Base-by-base conservation (phyloP, 2,113 vertebrate genomes). In the Nothoprocta perdicaria region DNA sequence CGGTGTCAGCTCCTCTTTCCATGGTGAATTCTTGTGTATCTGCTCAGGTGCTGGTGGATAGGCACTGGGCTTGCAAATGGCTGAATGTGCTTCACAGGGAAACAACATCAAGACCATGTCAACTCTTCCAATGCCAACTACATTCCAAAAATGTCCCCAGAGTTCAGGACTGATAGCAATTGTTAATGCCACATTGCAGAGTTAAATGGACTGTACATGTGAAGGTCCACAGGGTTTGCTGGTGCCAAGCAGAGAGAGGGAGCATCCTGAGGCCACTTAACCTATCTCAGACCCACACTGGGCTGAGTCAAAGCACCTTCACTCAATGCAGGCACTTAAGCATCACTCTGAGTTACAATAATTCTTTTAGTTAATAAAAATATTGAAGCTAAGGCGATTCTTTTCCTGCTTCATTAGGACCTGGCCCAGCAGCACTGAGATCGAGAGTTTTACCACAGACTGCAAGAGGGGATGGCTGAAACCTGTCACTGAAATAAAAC, bases 391-490 rank as follows among this genome's bases (percentile, higher is more conserved):
- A 26, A 50, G 38, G 38, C 17, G 8, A 12, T 72, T 40, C 27
- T 26, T 72, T 52, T 24, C 35, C 46, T 66, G 21, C 46, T 67
- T 58, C 40, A 21, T 82, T 72, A 71, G 46, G 86, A 55, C 61
- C 69, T 57, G 55, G 43, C 40, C 17, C 38, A 52, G 61, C 17
- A 69, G 27, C 72, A 50, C 24, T 43, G 35, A 63, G 89, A 68
- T 38, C 46, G 14, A 0, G 0, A 73, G 27, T 31, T 90, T 90
- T 69, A 65, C 35, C 58, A 5, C 9, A 58, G 27, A 52, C 63
- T 71, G 80, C n/a, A 65, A 73, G 72, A 74, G 46, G 18, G 7
- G 52, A 72, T n/a, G 26, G 48, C 24, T 80, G 43, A 90, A 87
- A 63, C 11, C 31, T 40, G 57, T 10, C 31, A 12, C 33, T 55